Percentiles rank a stretch among this genome's conserved stretches.
Evolutionary conservation across 35 echinoderm and acorn worm genomes (phyloP).

Genomic region (Apostichopus parvimensis): DNA sequence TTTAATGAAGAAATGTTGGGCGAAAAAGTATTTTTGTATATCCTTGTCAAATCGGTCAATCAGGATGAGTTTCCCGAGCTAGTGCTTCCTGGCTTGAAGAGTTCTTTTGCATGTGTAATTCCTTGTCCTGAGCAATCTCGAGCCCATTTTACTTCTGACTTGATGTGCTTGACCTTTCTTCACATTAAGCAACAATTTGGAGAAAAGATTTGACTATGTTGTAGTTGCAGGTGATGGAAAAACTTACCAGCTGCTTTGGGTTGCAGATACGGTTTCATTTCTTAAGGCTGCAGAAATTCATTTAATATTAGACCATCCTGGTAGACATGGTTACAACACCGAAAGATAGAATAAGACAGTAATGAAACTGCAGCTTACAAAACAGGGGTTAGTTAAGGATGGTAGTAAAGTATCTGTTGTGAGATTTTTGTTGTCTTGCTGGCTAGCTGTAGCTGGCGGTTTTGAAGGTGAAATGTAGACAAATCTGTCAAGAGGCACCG

Average conservation of each 20-base stretch:
- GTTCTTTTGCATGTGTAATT: conserved; percentile 1
- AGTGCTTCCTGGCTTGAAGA: conserved; percentile 53
- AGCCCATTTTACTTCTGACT: conserved; percentile 46
- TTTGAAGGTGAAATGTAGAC: conserved; percentile 62
- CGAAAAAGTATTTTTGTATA: conserved; percentile 43
- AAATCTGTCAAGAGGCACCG: background rate
- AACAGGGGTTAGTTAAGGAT: conserved; percentile 13
- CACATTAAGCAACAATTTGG: no score
- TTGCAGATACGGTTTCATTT: conserved; percentile 9
- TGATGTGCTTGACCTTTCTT: background rate
- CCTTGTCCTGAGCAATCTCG: conserved; percentile 22
- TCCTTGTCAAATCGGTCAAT: conserved; percentile 22
- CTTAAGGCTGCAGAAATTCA: conserved; percentile 34
- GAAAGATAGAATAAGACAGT: background rate
- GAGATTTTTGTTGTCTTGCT: background rate
- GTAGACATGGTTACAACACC: conserved; percentile 29
- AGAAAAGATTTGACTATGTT: no score
- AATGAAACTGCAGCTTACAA: background rate
- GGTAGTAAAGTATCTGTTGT: conserved; percentile 33
- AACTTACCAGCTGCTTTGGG: no score
- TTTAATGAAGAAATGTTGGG: background rate
- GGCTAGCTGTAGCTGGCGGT: conserved; percentile 44
- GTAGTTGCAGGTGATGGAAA: no score
- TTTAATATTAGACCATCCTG: conserved; percentile 39
- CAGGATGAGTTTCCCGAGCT: conserved; percentile 17